These are phyloP conservation scores for Diarsia dahlii DNA, from an alignment of 2,888 invertebrate species.

Conservation along the genomic window DNA sequence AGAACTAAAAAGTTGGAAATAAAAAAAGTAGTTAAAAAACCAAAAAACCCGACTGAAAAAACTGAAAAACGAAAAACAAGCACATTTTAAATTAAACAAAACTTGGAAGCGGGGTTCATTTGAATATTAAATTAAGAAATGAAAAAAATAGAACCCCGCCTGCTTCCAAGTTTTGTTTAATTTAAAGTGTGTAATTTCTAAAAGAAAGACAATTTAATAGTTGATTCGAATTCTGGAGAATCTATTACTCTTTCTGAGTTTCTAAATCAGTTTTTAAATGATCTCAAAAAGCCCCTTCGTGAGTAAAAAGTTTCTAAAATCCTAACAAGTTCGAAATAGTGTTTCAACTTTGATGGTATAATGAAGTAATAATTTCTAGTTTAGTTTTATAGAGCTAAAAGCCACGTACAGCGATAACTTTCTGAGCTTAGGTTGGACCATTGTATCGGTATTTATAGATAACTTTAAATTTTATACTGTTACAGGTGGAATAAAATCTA, in stretches of 20 bases:
- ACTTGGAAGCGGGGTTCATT: too few relatives aligned
- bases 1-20: too few relatives aligned
- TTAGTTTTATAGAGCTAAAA: conserved; percentile 26
- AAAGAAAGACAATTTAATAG: too few relatives aligned
- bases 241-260: not conserved
- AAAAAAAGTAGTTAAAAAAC: too few relatives aligned
- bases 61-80: too few relatives aligned
- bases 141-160: too few relatives aligned
- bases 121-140: too few relatives aligned
- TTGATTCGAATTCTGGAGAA: not conserved
- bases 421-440: conserved; percentile 21
- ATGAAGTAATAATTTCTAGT: not conserved
- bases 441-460: conserved; percentile 41
- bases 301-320: not conserved
- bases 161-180: too few relatives aligned
- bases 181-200: too few relatives aligned
- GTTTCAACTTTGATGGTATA: not conserved
- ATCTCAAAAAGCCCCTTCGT: not conserved
- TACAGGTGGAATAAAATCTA: conserved; percentile 40
- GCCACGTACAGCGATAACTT: conserved; percentile 42
- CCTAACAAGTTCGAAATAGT: not conserved
- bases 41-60: too few relatives aligned
- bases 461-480: conserved; percentile 37
- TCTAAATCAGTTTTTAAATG: not conserved
- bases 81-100: too few relatives aligned